phyloP scores from a whole-genome alignment of 2,888 invertebrate species.

The Rambutsinella grinnellia region DNA sequence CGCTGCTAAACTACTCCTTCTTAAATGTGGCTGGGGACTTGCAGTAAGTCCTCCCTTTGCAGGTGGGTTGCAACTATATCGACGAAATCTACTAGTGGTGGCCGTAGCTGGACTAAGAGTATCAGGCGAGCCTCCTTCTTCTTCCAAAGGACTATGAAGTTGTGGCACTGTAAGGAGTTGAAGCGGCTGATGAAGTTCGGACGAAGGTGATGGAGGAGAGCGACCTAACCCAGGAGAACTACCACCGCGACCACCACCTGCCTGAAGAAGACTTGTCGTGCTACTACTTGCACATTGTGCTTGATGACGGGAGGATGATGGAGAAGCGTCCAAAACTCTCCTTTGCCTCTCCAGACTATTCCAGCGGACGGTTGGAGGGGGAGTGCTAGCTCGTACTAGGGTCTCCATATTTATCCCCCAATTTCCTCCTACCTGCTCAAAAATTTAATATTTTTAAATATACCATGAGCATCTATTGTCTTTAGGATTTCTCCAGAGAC shows the following conservation, averaged over 20 bases:
- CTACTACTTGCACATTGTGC: constrained; percentile 26
- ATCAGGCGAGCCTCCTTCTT: constrained; percentile 23
- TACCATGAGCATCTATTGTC: constrained; percentile 30
- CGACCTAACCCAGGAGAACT: neutral
- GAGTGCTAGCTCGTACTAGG: constrained; percentile 12
- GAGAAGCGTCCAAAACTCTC: neutral
- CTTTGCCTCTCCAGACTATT: constrained; percentile 46
- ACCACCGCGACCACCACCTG: constrained; percentile 2
- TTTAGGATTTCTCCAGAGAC: constrained; percentile 45
- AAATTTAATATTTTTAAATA: constrained; percentile 49
- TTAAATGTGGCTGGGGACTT: constrained; percentile 59
- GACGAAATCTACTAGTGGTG: constrained; percentile 44
- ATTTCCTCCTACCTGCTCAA: constrained; percentile 42
- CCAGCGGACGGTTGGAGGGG: constrained; percentile 39
- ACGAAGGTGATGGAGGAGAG: constrained; percentile 23
- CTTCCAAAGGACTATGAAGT: constrained; percentile 38
- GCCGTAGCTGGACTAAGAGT: neutral
- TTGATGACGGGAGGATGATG: constrained; percentile 28
- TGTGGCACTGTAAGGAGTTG: constrained; percentile 44
- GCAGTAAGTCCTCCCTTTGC: constrained; percentile 27
- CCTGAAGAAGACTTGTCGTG: constrained; percentile 31
- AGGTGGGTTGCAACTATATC: constrained; percentile 63
- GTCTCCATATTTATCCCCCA: constrained; percentile 31
- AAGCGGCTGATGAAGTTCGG: constrained; percentile 31
- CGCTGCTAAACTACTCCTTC: constrained; percentile 65